Evolutionary conservation across 1,140 invertebrate genomes (phyloP), one percentile per base, ranked within the genome.

Genomic region (Listronotus bonariensis): DNA sequence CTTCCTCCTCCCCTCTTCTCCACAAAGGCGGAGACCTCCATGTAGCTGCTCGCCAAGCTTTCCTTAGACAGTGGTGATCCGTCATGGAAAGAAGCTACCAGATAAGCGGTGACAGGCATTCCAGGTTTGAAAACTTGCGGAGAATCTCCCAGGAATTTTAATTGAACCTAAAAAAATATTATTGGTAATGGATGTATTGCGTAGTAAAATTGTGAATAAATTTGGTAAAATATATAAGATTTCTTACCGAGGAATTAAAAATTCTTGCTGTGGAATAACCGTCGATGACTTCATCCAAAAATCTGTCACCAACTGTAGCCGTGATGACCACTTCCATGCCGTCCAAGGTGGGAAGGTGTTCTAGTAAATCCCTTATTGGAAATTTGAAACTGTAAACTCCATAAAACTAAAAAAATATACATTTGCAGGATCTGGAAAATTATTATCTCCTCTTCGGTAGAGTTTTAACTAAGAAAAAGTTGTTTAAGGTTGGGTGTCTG

Each of bases 41-140:
- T 82, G 9, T 81, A 68, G 4, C 86, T 81, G 14, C 80, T 77
- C 1, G 71, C 62, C 2, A 91, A 63, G n/a, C 87, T 82, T 41
- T 85, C 78, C 0, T 73, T 55, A 36, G 85, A 76, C 0, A 93
- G 74, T 0, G 85, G 82, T 0, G 92, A 92, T 6, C 89, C 88
- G 74, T 93, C 91, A 68, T 92, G 88, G 74, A 87, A 91, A 1
- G 90, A 91, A 2, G 90, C 87, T 0, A 87, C 86, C 12, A 93
- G 68, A 78, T 90, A 91, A 67, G 83, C 80, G 62, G 86, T 88
- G 72, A 93, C 89, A 0, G 93, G 91, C 91, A 97, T 96, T 1
- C 89, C 82, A 0, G 96, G 95, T 78, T 97, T 97, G 79, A 98
- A 97, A 10, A 97, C 88, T 80, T 97, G 92, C 4, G 95, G 91